Evolutionary conservation across 2,888 invertebrate species (phyloP).

Genomic region (Liodrosophila aerea): DNA sequence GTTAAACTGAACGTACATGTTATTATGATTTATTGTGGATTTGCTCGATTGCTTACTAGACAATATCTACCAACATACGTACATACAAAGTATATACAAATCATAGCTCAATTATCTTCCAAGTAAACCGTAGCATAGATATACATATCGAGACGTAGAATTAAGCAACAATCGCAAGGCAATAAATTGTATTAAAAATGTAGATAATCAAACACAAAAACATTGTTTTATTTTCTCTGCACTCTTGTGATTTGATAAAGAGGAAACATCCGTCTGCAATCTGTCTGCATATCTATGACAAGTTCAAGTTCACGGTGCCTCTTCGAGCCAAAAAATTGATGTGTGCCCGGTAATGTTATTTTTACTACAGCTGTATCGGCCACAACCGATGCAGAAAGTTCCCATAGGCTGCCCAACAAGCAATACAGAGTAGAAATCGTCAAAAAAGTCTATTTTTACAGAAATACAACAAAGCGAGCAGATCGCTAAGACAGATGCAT

Average conservation of each 20-base stretch:
- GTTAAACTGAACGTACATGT: constrained; percentile 28
- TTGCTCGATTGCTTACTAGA: constrained; percentile 58
- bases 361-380: constrained; percentile 61
- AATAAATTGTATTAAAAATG: constrained; percentile 60
- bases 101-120: constrained; percentile 69
- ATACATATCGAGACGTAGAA: constrained; percentile 67
- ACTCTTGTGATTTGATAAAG: too few relatives aligned
- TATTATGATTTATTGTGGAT: constrained; percentile 52
- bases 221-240: constrained; percentile 4
- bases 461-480: neutral
- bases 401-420: constrained; percentile 44
- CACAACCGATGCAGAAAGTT: constrained; percentile 24
- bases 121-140: constrained; percentile 61
- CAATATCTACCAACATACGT: constrained; percentile 49
- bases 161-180: constrained; percentile 62
- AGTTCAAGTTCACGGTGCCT: constrained; percentile 80
- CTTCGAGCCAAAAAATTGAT: constrained; percentile 47
- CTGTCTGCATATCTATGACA: constrained; percentile 57
- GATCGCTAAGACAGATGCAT: constrained; percentile 15
- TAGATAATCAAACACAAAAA: constrained; percentile 31
- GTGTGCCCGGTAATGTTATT: constrained; percentile 64
- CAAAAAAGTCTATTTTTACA: neutral
- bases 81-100: constrained; percentile 29
- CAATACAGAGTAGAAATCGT: constrained; percentile 18
- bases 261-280: constrained; percentile 52